These are phyloP conservation scores for Myotis yumanensis DNA, from an alignment of 2,113 vertebrate genomes.

Conservation along the genomic window DNA sequence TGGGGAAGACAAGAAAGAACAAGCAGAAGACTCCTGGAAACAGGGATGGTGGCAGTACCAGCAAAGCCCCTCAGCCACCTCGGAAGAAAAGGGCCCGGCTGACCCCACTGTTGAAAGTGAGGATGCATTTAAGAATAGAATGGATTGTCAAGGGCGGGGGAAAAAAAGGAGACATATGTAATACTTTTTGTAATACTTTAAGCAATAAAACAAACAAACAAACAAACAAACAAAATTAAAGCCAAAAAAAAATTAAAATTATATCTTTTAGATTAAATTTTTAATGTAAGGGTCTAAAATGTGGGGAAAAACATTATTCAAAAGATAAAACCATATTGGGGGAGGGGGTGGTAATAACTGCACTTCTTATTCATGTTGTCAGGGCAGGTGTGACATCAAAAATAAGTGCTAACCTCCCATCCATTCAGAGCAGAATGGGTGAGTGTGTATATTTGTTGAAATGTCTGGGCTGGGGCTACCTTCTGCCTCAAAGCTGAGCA, in stretches of 20 bases:
- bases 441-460: background rate
- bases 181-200: too few species aligned
- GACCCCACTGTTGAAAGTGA: too few species aligned
- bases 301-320: background rate
- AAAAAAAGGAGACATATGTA: too few species aligned
- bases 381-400: background rate
- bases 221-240: too few species aligned
- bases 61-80: too few species aligned
- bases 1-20: too few species aligned
- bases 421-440: background rate
- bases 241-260: background rate
- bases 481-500: constrained; percentile 2
- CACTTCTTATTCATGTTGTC: background rate
- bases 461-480: background rate
- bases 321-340: background rate
- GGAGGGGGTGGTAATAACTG: background rate
- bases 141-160: too few species aligned
- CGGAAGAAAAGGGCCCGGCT: too few species aligned
- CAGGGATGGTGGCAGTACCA: too few species aligned
- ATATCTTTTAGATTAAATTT: background rate
- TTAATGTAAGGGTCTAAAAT: constrained; percentile 15
- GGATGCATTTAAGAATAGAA: too few species aligned
- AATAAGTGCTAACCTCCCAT: background rate
- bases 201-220: too few species aligned
- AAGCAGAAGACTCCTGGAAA: too few species aligned